Percentiles rank a stretch among this genome's conserved stretches.
Evolutionary conservation across 2,113 vertebrate species (phyloP).

Genomic region (Proterorhinus semilunaris): DNA sequence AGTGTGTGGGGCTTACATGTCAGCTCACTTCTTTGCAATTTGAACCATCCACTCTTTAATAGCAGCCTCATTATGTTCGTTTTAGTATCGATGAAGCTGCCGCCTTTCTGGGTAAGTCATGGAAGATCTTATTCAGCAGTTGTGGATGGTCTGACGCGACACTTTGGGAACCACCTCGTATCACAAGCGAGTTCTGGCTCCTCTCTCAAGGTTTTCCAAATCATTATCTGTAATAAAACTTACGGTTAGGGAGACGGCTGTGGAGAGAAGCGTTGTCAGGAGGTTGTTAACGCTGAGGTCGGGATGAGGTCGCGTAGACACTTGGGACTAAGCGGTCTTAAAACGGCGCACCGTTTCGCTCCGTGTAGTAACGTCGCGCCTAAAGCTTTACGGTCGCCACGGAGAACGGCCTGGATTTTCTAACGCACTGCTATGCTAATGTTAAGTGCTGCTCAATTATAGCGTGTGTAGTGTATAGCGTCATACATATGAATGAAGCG

Average conservation of each 20-base stretch:
- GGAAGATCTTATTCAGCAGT: slow-evolving; percentile 47
- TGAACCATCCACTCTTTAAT: slow-evolving; percentile 62
- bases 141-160: slow-evolving; percentile 40
- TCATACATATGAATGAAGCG: slow-evolving; percentile 7
- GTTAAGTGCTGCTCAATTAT: slow-evolving; percentile 9
- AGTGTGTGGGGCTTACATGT: slow-evolving; percentile 54
- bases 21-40: slow-evolving; percentile 50
- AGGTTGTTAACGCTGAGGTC: slow-evolving; percentile 46
- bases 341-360: slow-evolving; percentile 33
- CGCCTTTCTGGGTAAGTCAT: slow-evolving; percentile 48
- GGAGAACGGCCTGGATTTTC: background rate
- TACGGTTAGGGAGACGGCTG: slow-evolving; percentile 27
- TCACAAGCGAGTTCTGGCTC: slow-evolving; percentile 30
- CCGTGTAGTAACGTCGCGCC: background rate
- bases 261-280: slow-evolving; percentile 29
- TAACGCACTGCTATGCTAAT: slow-evolving; percentile 8
- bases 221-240: slow-evolving; percentile 63
- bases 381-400: background rate
- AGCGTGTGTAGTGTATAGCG: background rate
- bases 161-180: slow-evolving; percentile 29
- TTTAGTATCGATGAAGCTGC: slow-evolving; percentile 53
- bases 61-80: slow-evolving; percentile 46
- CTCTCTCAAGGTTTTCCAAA: slow-evolving; percentile 53
- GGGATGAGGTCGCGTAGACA: slow-evolving; percentile 40
- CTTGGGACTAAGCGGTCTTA: slow-evolving; percentile 38